A percentile compares a stretch with the other conserved stretches of the same genome.
Evolutionary conservation across 2,888 invertebrate species (phyloP).

Genomic region (Sisyra terminalis): DNA sequence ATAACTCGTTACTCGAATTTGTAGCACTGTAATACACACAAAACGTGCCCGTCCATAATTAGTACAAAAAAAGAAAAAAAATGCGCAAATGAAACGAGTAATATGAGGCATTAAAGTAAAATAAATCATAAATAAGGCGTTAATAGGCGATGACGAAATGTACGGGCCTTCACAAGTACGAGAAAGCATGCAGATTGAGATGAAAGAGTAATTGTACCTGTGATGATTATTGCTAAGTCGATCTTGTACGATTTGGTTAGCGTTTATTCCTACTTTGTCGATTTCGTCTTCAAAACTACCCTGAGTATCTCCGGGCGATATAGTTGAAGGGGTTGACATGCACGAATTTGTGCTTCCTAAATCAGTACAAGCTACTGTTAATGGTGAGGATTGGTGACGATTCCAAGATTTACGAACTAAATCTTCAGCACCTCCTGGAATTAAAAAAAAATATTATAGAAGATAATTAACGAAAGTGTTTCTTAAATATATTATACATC

Average conservation of each 20-base stretch:
- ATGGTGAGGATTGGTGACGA: constrained; percentile 17
- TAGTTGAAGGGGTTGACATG: constrained; percentile 33
- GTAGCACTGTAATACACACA: constrained; percentile 11
- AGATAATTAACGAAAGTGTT: too few relatives aligned
- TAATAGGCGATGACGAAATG: constrained; percentile 1
- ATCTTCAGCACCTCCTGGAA: constrained; percentile 20
- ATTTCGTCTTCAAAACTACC: constrained; percentile 20
- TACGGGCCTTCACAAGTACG: background rate
- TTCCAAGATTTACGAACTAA: constrained; percentile 19
- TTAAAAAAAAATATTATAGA: too few relatives aligned
- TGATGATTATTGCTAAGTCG: constrained; percentile 1
- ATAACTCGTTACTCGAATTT: constrained; percentile 17
- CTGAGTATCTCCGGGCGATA: constrained; percentile 34
- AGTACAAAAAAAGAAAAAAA: constrained; percentile 9
- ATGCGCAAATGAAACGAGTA: background rate
- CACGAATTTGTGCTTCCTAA: constrained; percentile 21
- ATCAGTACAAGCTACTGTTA: constrained; percentile 19
- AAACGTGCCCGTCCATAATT: constrained; percentile 3
- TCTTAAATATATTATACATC: too few relatives aligned
- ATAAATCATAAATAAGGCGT: background rate
- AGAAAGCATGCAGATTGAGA: background rate
- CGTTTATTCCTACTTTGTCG: constrained; percentile 14
- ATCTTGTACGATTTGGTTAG: background rate
- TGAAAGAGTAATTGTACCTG: background rate
- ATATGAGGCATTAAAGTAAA: too few relatives aligned